phyloP scores from a whole-genome alignment of 2,797 vertebrate genomes.

The Pseudochromis fuscus region DNA sequence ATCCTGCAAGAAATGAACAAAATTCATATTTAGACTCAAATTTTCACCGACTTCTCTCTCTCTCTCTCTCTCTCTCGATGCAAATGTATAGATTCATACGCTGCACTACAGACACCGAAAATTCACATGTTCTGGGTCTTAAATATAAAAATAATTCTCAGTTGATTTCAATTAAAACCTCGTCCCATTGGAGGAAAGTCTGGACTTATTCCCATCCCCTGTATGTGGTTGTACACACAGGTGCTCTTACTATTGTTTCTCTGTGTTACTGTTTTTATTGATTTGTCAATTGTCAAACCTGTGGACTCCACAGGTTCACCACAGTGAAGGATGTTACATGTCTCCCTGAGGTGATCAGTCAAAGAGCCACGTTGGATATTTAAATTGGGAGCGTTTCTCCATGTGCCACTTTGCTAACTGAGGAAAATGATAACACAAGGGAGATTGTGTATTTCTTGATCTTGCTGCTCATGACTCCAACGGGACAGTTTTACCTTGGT shows the following conservation, averaged over 20 bases:
- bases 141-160: too few relatives aligned
- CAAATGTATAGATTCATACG: slow-evolving; percentile 21
- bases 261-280: slow-evolving; percentile 56
- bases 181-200: slow-evolving; percentile 81
- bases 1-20: slow-evolving; percentile 19
- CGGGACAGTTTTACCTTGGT: slow-evolving; percentile 74
- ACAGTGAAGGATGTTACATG: slow-evolving; percentile 55
- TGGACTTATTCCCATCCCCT: slow-evolving; percentile 75
- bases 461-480: slow-evolving; percentile 77
- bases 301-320: slow-evolving; percentile 53
- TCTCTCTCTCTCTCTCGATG: slow-evolving; percentile 21
- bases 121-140: slow-evolving; percentile 22
- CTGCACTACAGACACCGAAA: slow-evolving; percentile 20
- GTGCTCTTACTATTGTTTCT: slow-evolving; percentile 82
- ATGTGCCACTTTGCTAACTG: slow-evolving; percentile 17
- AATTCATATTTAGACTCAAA: slow-evolving; percentile 34
- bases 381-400: slow-evolving; percentile 21
- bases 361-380: slow-evolving; percentile 19
- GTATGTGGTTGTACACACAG: slow-evolving; percentile 77
- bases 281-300: slow-evolving; percentile 63
- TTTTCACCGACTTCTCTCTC: slow-evolving; percentile 15
- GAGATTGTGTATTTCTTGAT: slow-evolving; percentile 67
- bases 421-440: slow-evolving; percentile 71
- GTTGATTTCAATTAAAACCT: slow-evolving; percentile 38
- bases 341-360: slow-evolving; percentile 55